These are phyloP conservation scores for Drosophila phalerata DNA, from an alignment of 2,888 invertebrate genomes.

Conservation along the genomic window DNA sequence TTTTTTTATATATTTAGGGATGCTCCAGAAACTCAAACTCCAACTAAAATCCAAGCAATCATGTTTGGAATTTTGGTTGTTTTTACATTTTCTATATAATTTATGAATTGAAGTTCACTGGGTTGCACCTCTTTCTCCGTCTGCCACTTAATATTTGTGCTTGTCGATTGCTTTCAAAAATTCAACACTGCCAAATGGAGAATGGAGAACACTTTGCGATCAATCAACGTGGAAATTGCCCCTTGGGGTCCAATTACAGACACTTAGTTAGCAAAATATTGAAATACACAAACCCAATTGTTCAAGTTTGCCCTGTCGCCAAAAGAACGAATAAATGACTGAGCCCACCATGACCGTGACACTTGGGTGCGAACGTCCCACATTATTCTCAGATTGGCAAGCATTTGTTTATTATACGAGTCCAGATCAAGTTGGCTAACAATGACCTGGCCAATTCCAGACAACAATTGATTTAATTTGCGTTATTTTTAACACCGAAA, in stretches of 20 bases:
- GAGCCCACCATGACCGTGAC: slow-evolving; percentile 65
- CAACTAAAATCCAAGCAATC: too few species aligned
- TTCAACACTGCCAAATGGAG: slow-evolving; percentile 44
- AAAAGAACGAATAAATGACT: slow-evolving; percentile 25
- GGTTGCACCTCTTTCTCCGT: slow-evolving; percentile 5
- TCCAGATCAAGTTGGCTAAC: slow-evolving; percentile 47
- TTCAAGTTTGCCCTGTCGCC: slow-evolving; percentile 39
- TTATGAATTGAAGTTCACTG: neutral
- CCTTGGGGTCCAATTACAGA: slow-evolving; percentile 65
- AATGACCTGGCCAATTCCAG: slow-evolving; percentile 49
- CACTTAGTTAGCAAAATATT: slow-evolving; percentile 77
- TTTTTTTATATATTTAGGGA: too few species aligned
- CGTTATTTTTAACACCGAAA: slow-evolving; percentile 49
- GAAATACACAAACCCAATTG: slow-evolving; percentile 33
- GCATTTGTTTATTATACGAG: slow-evolving; percentile 28
- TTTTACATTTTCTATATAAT: neutral
- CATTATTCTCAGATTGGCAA: slow-evolving; percentile 56
- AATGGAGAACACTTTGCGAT: slow-evolving; percentile 65
- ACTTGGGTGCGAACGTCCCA: slow-evolving; percentile 50
- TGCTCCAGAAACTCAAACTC: too few species aligned
- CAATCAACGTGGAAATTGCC: slow-evolving; percentile 63
- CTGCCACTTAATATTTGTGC: slow-evolving; percentile 25
- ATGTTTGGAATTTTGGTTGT: too few species aligned
- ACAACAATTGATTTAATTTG: slow-evolving; percentile 61
- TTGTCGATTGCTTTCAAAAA: slow-evolving; percentile 37